Evolutionary conservation across 2,888 invertebrate species (phyloP).

Genomic region (Melinaea menophilus): DNA sequence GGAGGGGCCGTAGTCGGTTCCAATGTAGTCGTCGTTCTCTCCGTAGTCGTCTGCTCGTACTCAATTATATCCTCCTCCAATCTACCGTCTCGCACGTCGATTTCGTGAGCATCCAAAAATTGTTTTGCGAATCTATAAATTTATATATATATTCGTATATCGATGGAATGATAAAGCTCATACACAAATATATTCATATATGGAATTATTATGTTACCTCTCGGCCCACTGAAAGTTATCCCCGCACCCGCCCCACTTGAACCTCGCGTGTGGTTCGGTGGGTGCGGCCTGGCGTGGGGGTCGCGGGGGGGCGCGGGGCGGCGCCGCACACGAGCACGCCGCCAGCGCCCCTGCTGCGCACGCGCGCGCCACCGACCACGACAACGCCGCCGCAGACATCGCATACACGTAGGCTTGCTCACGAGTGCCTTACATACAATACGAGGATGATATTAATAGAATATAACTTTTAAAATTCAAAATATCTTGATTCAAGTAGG

Average conservation of each 20-base stretch:
- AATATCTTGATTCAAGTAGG: too few species aligned
- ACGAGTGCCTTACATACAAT: constrained; percentile 81
- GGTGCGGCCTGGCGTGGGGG: constrained; percentile 79
- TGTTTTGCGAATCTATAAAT: constrained; percentile 80
- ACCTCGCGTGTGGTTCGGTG: constrained; percentile 84
- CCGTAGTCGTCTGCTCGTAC: constrained; percentile 57
- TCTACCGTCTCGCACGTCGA: constrained; percentile 67
- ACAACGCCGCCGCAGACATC: constrained; percentile 87
- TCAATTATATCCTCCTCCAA: constrained; percentile 55
- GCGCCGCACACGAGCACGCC: constrained; percentile 87
- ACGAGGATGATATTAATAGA: too few species aligned
- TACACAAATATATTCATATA: background rate
- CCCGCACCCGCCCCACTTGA: constrained; percentile 93
- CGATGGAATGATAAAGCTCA: background rate
- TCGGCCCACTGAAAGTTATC: constrained; percentile 88
- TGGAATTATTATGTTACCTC: constrained; percentile 43
- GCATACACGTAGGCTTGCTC: constrained; percentile 93
- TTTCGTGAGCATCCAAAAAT: constrained; percentile 82
- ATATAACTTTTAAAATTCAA: too few species aligned
- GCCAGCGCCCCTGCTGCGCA: constrained; percentile 86
- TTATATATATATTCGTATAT: constrained; percentile 34
- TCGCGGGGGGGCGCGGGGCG: constrained; percentile 80
- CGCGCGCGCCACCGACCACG: constrained; percentile 86
- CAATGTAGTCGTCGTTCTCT: constrained; percentile 47
- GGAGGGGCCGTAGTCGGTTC: constrained; percentile 59